Evolutionary conservation across 2,888 invertebrate species (phyloP), one percentile per base, ranked within the genome.

Genomic region (Chloroclysta siterata): DNA sequence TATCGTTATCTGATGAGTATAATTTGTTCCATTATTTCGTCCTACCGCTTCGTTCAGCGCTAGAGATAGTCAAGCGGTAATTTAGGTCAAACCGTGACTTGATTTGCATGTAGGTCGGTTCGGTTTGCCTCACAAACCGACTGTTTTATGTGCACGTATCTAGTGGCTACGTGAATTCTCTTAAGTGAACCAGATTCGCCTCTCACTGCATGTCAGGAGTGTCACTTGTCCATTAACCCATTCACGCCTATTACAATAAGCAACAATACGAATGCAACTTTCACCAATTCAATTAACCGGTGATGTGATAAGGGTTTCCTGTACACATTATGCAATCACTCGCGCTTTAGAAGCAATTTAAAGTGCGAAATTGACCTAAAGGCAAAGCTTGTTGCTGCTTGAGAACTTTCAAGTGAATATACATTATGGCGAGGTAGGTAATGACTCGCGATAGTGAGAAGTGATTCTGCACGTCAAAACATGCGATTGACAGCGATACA

Each of bases 401-500:
- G 42, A 41, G 46, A 46, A 60, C 51, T 47, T 54, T 17, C 50
- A 58, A 78, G 83, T 89, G 87, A 87, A 83, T 87, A 85, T 82
- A 76, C 72, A 69, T 82, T 79, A 76, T 77, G 77, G 73, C 73
- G 77, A 73, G 17, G 73, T 71, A 76, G 77, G 56, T 56, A 50
- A 56, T 77, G 78, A 68, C 81, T 60, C 53, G 50, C 46, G 83
- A 84, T 84, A 80, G 82, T 80, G 82, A 82, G 81, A 81, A 87
- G 84, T 85, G 87, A 88, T 88, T 88, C 84, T 78, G 81, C 78
- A 82, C 85, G 87, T 90, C 90, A 89, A 88, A 89, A 87, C 83
- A 85, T 80, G 81, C 87, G 86, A 91, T 90, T 89, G 91, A 89
- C 90, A 87, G 88, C 90, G 76, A 88, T 90, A 90, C 89, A 90